Evolutionary conservation across 2,797 vertebrate genomes (phyloP), one percentile per base, ranked within the genome.

Genomic region (Lophotriccus pileatus): DNA sequence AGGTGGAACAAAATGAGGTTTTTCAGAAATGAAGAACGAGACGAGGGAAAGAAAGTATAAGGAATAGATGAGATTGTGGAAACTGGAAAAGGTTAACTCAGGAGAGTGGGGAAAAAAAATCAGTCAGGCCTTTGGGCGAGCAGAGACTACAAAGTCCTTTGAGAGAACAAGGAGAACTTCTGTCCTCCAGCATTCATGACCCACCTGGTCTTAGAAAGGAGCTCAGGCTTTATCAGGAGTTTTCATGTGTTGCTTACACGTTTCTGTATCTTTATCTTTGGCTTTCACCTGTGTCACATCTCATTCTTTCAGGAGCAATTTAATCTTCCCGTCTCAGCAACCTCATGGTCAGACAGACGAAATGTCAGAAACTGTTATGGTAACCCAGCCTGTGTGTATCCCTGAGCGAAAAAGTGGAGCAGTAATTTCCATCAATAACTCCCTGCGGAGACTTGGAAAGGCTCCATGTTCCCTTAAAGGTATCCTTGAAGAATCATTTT

Each of bases 361-460:
- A 93, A 93, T 96, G 96, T 96, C 96, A 96, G 67, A 95, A 97
- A 76, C 68, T 49, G 89, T 96, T 96, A 96, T 68, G 66, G 82
- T 91, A 97, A 92, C 84, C 23, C 49, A 82, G 19, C 22, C 50
- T 30, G 32, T 52, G 67, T 28, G 36, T 69, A 78, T 68, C 84
- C 95, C 85, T 43, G 60, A 89, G 59, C 52, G 18, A 91, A 94
- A 94, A 94, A 10, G 5, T 50, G 32, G 37, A 84, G 80, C 79
- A 91, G 63, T 64, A 77, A 77, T 93, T 95, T 90, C 84, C 87
- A 93, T 94, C 94, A 89, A 70, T 94, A 96, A 94, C 69, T 94
- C 76, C 83, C 81, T 44, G 84, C 0, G 1, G 90, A 93, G 93
- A 64, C 83, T 89, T 94, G 87, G 90, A 97, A 95, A 74, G 79